Conservation (phyloP, 1,140 invertebrate species). For the Fopius arisanus region DNA sequence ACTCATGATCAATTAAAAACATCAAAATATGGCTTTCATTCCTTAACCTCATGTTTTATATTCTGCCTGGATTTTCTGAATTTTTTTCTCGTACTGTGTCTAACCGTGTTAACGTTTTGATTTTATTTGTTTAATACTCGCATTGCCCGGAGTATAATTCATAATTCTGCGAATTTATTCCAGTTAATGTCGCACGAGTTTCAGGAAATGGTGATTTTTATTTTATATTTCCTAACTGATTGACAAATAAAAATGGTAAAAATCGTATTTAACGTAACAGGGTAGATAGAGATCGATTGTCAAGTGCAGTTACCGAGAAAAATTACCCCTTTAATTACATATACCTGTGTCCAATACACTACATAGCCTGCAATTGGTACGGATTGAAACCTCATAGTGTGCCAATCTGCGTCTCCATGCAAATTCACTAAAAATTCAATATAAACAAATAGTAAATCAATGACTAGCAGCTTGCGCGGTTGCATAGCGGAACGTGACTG, state of each 20-base stretch:
- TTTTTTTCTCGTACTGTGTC: not conserved
- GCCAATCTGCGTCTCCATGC: not conserved
- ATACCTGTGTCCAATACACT: not conserved
- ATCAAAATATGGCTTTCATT: not conserved
- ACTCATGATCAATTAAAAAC: not conserved
- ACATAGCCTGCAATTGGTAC: not conserved
- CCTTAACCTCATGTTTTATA: not conserved
- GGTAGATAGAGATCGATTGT: not conserved
- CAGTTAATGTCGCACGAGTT: not conserved
- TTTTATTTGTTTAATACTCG: not conserved
- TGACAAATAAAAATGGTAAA: not conserved
- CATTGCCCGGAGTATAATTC: not conserved
- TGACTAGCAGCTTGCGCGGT: not conserved
- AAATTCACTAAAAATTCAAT: not conserved
- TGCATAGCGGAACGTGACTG: conserved; percentile 7
- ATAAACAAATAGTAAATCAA: not conserved
- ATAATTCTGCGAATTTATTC: not conserved
- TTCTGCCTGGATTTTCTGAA: not conserved
- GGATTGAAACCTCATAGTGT: not conserved
- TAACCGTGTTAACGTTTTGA: not conserved
- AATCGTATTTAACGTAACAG: not conserved
- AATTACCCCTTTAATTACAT: not conserved
- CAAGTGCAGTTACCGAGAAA: not conserved
- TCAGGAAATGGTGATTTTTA: not conserved
- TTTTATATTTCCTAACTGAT: not conserved